Percentiles rank a stretch among this genome's conserved stretches.
phyloP scores from a whole-genome alignment of 2,113 vertebrate species.

The Papio anubis region DNA sequence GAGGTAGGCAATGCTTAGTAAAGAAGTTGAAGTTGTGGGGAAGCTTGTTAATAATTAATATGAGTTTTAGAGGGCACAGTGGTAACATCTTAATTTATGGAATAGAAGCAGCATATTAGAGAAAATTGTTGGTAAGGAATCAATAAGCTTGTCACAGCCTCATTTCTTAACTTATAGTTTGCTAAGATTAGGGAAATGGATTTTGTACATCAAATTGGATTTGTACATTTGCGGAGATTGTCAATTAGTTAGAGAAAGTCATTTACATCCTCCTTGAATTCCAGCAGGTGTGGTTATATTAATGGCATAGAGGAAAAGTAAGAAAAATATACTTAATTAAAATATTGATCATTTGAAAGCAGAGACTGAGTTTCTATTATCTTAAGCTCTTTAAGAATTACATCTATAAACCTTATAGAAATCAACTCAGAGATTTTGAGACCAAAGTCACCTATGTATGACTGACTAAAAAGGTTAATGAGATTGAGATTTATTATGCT shows the following conservation, averaged over 20 bases:
- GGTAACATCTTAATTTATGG: conserved; percentile 63
- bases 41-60: conserved; percentile 62
- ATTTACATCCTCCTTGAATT: conserved; percentile 41
- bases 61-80: conserved; percentile 38
- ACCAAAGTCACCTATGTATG: background rate
- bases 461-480: conserved; percentile 30
- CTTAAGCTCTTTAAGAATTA: conserved; percentile 20
- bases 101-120: conserved; percentile 46
- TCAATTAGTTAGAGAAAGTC: conserved; percentile 59
- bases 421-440: conserved; percentile 43
- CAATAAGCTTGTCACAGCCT: conserved; percentile 45
- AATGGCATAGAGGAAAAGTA: background rate
- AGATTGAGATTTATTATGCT: conserved; percentile 56
- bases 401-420: conserved; percentile 46
- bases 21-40: background rate
- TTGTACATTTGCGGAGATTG: conserved; percentile 54
- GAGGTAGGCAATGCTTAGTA: background rate
- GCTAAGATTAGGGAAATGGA: conserved; percentile 51
- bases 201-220: conserved; percentile 53
- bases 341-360: conserved; percentile 41
- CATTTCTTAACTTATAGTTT: conserved; percentile 69
- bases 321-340: conserved; percentile 4
- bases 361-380: conserved; percentile 21
- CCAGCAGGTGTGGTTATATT: conserved; percentile 20
- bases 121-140: conserved; percentile 62